Conservation (phyloP, 2,797 vertebrate genomes). For the Chromis chromis region DNA sequence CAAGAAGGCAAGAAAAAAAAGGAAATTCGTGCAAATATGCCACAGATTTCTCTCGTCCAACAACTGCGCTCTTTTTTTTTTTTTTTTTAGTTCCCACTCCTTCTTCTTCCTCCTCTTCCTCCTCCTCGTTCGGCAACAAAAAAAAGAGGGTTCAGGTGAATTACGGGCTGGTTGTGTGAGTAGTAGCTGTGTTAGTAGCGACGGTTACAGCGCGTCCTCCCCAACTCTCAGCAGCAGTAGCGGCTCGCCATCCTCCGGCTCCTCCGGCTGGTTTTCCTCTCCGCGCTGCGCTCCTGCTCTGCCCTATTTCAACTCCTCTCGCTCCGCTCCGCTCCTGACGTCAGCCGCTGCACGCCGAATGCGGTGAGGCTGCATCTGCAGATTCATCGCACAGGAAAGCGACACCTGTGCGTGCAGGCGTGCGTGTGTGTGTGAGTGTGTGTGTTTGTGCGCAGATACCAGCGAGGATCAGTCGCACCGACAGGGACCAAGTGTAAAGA, state of each 20-base stretch:
- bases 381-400: slow-evolving; percentile 81
- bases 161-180: slow-evolving; percentile 29
- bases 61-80: slow-evolving; percentile 44
- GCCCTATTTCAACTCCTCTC: slow-evolving; percentile 91
- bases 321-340: slow-evolving; percentile 89
- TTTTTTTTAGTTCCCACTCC: slow-evolving; percentile 67
- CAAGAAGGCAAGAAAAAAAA: slow-evolving; percentile 40
- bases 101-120: not conserved
- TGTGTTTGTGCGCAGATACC: not conserved
- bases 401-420: slow-evolving; percentile 75
- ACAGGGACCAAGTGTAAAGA: not conserved
- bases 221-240: slow-evolving; percentile 69
- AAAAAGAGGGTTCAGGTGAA: slow-evolving; percentile 43
- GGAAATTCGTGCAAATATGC: slow-evolving; percentile 54
- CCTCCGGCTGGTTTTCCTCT: slow-evolving; percentile 71
- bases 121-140: slow-evolving; percentile 14
- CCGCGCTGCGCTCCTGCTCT: slow-evolving; percentile 77
- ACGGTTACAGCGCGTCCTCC: slow-evolving; percentile 44
- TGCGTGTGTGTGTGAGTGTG: not conserved
- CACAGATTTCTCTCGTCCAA: slow-evolving; percentile 66
- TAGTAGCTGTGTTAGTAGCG: slow-evolving; percentile 36
- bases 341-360: slow-evolving; percentile 84
- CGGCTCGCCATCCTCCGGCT: slow-evolving; percentile 76
- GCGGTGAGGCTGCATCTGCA: slow-evolving; percentile 79
- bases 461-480: not conserved